phyloP scores from a whole-genome alignment of 2,888 invertebrate genomes.

The Stenolophus ochropezus region DNA sequence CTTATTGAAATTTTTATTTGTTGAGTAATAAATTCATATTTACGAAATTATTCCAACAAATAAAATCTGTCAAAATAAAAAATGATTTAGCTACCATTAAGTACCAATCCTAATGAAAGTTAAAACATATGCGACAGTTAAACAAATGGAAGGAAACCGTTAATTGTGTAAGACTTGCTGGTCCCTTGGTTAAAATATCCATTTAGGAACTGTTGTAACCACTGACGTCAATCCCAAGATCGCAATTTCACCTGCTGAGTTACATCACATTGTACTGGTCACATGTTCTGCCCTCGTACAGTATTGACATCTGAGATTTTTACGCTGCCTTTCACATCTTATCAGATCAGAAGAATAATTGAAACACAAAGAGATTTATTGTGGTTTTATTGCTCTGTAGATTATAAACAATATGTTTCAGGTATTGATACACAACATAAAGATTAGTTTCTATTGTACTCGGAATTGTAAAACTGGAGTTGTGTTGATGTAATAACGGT shows the following conservation, averaged over 20 bases:
- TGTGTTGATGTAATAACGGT: not conserved
- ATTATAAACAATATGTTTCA: not conserved
- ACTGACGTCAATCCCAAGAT: not conserved
- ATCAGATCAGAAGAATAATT: not conserved
- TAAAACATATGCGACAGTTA: too few species aligned
- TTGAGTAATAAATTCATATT: too few species aligned
- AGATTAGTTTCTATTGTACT: not conserved
- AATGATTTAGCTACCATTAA: too few species aligned
- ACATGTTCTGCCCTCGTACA: not conserved
- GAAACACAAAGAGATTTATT: not conserved
- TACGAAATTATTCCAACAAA: too few species aligned
- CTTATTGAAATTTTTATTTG: too few species aligned
- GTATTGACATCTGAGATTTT: not conserved
- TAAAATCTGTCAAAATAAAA: too few species aligned
- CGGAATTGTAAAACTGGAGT: not conserved
- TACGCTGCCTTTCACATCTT: not conserved
- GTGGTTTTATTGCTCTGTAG: not conserved
- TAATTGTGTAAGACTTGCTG: not conserved
- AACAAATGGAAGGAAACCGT: too few species aligned
- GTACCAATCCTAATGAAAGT: too few species aligned
- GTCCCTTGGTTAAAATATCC: not conserved
- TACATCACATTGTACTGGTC: not conserved
- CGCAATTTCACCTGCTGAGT: not conserved
- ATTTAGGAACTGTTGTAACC: not conserved
- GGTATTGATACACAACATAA: not conserved